These are phyloP conservation scores for Bungarus multicinctus DNA, from an alignment of 2,113 vertebrate species.

Conservation along the genomic window DNA sequence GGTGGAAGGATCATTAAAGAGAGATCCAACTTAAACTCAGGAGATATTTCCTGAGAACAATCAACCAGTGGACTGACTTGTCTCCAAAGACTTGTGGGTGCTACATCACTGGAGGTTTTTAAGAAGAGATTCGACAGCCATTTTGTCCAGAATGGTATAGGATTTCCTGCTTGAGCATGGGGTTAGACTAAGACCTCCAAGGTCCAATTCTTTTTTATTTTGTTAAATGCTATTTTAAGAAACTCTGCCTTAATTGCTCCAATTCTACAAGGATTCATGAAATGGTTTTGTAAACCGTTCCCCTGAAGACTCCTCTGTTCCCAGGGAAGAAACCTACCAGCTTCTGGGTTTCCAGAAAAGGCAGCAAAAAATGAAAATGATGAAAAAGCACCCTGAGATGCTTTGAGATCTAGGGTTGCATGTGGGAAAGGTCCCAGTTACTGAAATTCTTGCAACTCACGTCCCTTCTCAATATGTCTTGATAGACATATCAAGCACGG, in stretches of 20 bases:
- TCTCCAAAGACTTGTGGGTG: neutral
- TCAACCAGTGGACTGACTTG: neutral
- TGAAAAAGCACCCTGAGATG: neutral
- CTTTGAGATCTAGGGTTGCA: neutral
- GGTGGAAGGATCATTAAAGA: neutral
- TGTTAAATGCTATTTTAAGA: neutral
- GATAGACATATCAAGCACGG: neutral
- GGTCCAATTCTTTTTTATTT: neutral
- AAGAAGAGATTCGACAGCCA: neutral
- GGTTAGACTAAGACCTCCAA: too few relatives aligned
- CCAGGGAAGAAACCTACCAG: neutral
- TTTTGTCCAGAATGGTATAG: neutral
- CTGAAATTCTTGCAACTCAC: neutral
- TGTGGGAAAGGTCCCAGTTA: neutral
- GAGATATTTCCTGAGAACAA: too few relatives aligned
- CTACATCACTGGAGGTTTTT: neutral
- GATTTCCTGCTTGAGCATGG: too few relatives aligned
- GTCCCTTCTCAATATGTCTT: neutral
- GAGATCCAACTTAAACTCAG: neutral
- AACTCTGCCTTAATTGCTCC: neutral
- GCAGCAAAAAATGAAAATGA: neutral
- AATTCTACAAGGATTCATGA: neutral
- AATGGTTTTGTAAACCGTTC: neutral
- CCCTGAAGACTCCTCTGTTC: neutral
- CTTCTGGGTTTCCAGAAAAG: neutral